These are phyloP conservation scores for Drosophila ficusphila DNA, from an alignment of 1,140 invertebrate genomes.

Conservation along the genomic window DNA sequence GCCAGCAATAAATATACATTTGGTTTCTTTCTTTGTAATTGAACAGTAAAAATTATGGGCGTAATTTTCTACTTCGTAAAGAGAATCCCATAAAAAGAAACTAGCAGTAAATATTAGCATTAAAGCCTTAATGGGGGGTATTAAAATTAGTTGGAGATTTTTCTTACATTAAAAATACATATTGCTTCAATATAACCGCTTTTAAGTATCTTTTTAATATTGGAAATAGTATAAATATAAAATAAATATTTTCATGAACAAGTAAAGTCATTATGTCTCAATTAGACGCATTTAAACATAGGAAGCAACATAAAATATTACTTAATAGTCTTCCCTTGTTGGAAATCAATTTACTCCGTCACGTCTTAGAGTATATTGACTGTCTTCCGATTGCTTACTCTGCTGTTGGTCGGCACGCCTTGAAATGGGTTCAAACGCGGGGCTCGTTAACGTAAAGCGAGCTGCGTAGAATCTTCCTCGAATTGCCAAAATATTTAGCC, in stretches of 20 bases:
- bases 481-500: constrained; percentile 42
- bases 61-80: not conserved
- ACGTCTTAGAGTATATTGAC: not conserved
- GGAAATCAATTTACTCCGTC: not conserved
- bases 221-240: too few relatives aligned
- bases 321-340: not conserved
- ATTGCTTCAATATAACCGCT: too few relatives aligned
- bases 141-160: not conserved
- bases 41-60: too few relatives aligned
- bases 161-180: not conserved
- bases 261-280: too few relatives aligned
- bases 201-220: too few relatives aligned
- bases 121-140: not conserved
- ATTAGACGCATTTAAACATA: not conserved
- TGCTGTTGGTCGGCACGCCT: constrained; percentile 23
- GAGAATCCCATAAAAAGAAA: not conserved
- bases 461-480: constrained; percentile 46
- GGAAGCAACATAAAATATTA: not conserved
- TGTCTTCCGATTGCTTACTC: constrained; percentile 1
- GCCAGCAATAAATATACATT: too few relatives aligned
- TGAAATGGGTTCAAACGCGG: constrained; percentile 13
- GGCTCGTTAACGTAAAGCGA: constrained; percentile 21
- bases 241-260: too few relatives aligned
- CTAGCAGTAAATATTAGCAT: not conserved
- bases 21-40: not conserved